These are phyloP conservation scores for Benthochromis sp. DNA, from an alignment of 2,113 vertebrate genomes.

Conservation along the genomic window DNA sequence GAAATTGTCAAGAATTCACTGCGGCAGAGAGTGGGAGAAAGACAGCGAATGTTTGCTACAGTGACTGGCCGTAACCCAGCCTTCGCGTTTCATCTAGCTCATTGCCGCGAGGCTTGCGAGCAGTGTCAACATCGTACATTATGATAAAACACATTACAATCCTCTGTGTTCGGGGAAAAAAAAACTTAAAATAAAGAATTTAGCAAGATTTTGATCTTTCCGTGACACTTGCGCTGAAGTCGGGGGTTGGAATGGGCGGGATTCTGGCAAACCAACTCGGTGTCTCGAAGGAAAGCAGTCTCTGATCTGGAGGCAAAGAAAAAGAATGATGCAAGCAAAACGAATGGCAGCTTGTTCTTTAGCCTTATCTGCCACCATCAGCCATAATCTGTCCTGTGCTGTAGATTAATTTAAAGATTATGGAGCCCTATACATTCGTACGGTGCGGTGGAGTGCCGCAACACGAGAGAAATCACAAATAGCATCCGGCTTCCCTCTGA, in stretches of 20 bases:
- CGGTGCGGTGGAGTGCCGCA: background rate
- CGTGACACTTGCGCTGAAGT: background rate
- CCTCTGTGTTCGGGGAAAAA: rapidly evolving
- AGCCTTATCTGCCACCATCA: conserved; percentile 53
- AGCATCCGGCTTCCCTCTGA: background rate
- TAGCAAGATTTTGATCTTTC: background rate
- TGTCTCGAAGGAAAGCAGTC: background rate
- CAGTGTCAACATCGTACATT: background rate
- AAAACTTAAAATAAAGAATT: background rate
- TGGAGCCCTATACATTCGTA: conserved; percentile 24
- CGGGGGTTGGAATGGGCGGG: background rate
- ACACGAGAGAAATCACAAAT: conserved; percentile 8
- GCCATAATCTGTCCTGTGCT: conserved; percentile 46
- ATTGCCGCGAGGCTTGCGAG: background rate
- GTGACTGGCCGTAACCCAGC: background rate
- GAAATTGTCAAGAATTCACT: conserved; percentile 35
- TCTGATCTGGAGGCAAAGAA: background rate
- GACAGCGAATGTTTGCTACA: conserved; percentile 3
- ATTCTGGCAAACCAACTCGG: background rate
- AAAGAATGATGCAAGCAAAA: conserved; percentile 41
- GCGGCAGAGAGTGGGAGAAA: conserved; percentile 21
- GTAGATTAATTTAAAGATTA: conserved; percentile 71
- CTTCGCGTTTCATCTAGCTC: background rate
- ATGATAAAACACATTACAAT: conserved; percentile 11
- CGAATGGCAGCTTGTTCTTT: conserved; percentile 30